Conservation (phyloP, 2,113 vertebrate genomes). For the Zosterops japonicus region DNA sequence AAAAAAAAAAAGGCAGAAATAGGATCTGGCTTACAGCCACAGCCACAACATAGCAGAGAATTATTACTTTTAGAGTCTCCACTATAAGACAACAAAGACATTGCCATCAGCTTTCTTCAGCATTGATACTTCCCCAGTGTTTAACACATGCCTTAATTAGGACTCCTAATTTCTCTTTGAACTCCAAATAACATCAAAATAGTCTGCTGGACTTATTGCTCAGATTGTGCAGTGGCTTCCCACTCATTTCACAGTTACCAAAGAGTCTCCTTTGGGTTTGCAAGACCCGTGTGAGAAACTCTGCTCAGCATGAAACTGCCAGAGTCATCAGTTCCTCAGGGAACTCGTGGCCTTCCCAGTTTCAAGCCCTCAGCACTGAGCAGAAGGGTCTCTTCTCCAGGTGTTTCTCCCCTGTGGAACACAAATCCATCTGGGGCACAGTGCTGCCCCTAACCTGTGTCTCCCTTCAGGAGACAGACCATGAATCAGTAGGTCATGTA, state of each 20-base stretch:
- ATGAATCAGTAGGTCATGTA: background rate
- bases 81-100: background rate
- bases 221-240: background rate
- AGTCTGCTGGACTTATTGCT: background rate
- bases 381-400: background rate
- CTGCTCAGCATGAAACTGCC: background rate
- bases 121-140: background rate
- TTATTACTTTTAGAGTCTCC: background rate
- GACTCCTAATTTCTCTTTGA: background rate
- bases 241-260: background rate
- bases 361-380: background rate
- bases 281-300: background rate
- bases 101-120: background rate
- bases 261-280: background rate
- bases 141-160: background rate
- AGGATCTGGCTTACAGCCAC: fast-evolving
- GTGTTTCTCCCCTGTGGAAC: background rate
- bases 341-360: fast-evolving
- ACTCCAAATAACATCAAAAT: background rate
- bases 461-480: background rate
- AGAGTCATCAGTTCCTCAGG: background rate
- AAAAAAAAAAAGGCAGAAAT: background rate
- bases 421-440: background rate
- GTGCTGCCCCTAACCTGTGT: background rate
- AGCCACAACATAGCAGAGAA: background rate